Base-by-base conservation (phyloP, 2,113 vertebrate genomes). In the Chlorodrepanis virens region DNA sequence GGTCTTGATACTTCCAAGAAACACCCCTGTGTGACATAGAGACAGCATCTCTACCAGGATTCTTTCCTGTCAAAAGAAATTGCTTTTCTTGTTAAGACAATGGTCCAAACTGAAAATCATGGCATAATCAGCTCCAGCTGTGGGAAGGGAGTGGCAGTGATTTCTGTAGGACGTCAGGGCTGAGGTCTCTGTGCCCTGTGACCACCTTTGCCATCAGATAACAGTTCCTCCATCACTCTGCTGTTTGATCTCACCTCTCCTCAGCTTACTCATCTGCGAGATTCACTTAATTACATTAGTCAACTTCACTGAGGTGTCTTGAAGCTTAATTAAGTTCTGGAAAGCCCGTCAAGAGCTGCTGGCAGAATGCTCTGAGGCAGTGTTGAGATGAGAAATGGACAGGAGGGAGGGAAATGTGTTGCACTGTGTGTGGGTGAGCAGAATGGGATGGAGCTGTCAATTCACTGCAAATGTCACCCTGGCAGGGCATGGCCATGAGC, bases 271-370 rank as follows among this genome's bases (percentile, higher is more conserved):
- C 90, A 88, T 92, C 90, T 87, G 76, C 44, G 59, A 96, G 88
- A 90, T 78, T 74, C 83, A 33, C 76, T 83, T 94, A 94, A 96
- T 95, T 93, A 90, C 90, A 87, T 95, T 78, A 94, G 86, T 71
- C 92, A 93, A 70, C 96, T 88, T 95, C 93, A 81, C 14, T 5
- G 92, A 95, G 88, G 72, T 94, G 83, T 81, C 88, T 83, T 33
- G 44, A 92, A 95, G 85, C 88, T 96, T 97, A 93, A 94, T 95
- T 94, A 95, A 92, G 49, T 37, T 75, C 80, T 96, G 76, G 68
- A 90, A 93, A 92, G 71, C 71, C 63, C 5, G 1, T 90, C 90
- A 90, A 80, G 82, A 91, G 52, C 85, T 0, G 1, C 85, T 81
- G 83, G 68, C 76, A 88, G 94, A 45, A 52, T 0, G 18, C 39